Evolutionary conservation across 2,797 vertebrate genomes (phyloP).

Genomic region (Parambassis ranga): DNA sequence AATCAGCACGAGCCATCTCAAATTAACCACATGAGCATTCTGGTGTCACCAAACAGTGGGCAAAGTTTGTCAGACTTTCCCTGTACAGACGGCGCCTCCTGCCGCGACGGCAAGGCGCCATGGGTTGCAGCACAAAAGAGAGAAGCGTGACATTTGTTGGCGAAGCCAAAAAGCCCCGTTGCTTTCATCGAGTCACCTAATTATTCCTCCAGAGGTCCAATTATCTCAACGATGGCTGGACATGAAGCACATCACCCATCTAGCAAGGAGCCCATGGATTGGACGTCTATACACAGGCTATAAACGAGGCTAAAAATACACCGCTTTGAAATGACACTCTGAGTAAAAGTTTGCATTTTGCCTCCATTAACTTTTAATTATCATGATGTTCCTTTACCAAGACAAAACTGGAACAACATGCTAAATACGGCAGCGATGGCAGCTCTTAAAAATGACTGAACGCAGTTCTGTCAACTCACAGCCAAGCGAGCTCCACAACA

Average conservation of each 20-base stretch:
- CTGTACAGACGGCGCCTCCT: constrained; percentile 19
- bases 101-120: constrained; percentile 26
- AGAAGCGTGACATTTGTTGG: constrained; percentile 45
- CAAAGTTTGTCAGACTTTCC: constrained; percentile 24
- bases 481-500: background rate
- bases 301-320: constrained; percentile 55
- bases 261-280: constrained; percentile 29
- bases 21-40: constrained; percentile 3
- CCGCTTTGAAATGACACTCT: constrained; percentile 25
- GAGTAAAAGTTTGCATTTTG: constrained; percentile 27
- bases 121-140: constrained; percentile 49
- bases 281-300: constrained; percentile 18
- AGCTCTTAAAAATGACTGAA: constrained; percentile 14
- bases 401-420: constrained; percentile 31
- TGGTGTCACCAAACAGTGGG: constrained; percentile 13
- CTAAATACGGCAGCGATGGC: constrained; percentile 4
- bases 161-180: constrained; percentile 29
- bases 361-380: constrained; percentile 50
- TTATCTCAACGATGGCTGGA: constrained; percentile 53
- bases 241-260: constrained; percentile 43
- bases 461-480: constrained; percentile 22
- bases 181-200: constrained; percentile 63
- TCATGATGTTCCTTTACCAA: constrained; percentile 9
- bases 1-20: background rate
- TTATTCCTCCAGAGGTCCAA: constrained; percentile 63